Conservation (phyloP, 2,888 invertebrate genomes). For the Dastarcus helophoroides region DNA sequence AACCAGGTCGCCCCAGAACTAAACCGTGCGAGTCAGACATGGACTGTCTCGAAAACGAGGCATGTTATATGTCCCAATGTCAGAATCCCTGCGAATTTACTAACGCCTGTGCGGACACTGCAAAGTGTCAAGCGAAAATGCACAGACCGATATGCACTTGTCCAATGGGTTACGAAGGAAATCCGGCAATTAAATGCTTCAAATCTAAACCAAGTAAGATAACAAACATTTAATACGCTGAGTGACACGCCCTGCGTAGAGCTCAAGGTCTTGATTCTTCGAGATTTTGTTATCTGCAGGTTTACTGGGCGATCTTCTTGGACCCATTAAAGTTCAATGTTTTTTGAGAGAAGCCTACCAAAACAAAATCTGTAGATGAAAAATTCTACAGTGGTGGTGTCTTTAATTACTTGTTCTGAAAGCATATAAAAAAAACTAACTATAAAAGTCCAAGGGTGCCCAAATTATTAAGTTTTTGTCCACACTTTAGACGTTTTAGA, state of each 20-base stretch:
- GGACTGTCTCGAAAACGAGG: conserved; percentile 72
- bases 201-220: conserved; percentile 65
- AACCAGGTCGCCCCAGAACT: conserved; percentile 57
- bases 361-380: conserved; percentile 4
- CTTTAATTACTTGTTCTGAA: too few species aligned
- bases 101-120: conserved; percentile 62
- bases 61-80: conserved; percentile 72
- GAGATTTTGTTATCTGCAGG: too few species aligned
- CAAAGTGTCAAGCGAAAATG: conserved; percentile 69
- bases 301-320: too few species aligned
- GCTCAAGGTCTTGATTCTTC: too few species aligned
- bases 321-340: too few species aligned
- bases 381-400: too few species aligned
- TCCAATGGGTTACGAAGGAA: conserved; percentile 68
- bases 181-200: conserved; percentile 71
- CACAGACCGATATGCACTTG: conserved; percentile 76
- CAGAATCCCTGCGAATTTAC: conserved; percentile 76
- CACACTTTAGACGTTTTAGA: too few species aligned
- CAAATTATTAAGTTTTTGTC: too few species aligned
- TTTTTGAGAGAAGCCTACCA: too few species aligned
- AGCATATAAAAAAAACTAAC: too few species aligned
- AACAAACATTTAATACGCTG: conserved; percentile 14
- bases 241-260: too few species aligned
- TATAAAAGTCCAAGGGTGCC: too few species aligned
- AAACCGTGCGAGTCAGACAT: conserved; percentile 73